Evolutionary conservation across 2,113 vertebrate species (phyloP).

Genomic region (Oreochromis tanganicae): DNA sequence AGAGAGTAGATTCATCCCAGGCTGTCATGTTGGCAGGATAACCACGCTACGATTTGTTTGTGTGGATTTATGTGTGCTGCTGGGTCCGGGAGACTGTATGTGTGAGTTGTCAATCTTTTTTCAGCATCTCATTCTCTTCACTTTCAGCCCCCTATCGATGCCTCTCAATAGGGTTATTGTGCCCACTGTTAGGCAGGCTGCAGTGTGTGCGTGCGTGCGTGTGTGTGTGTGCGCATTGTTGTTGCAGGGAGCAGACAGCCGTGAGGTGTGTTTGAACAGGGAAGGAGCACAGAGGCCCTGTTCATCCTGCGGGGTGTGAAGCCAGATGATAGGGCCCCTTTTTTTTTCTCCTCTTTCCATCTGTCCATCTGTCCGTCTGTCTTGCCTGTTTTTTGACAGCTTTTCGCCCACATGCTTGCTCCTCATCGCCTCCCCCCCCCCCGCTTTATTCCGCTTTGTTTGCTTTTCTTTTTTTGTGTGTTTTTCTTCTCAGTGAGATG

Average conservation of each 20-base stretch:
- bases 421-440: neutral
- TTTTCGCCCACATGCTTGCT: neutral
- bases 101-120: conserved; percentile 29
- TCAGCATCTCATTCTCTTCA: conserved; percentile 19
- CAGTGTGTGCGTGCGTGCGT: neutral
- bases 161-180: conserved; percentile 59
- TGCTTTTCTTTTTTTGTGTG: neutral
- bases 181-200: conserved; percentile 43
- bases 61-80: neutral
- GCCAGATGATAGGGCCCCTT: conserved; percentile 32
- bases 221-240: conserved; percentile 39
- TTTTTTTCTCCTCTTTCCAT: neutral
- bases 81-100: neutral
- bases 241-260: conserved; percentile 67
- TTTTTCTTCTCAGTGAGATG: neutral
- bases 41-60: conserved; percentile 18
- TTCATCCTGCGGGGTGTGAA: conserved; percentile 62
- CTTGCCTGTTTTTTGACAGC: neutral
- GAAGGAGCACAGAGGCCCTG: conserved; percentile 66
- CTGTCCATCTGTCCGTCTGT: neutral
- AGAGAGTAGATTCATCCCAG: conserved; percentile 5
- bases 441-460: neutral
- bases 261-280: conserved; percentile 73
- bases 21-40: conserved; percentile 27
- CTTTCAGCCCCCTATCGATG: conserved; percentile 42